Evolutionary conservation across 2,888 invertebrate genomes (phyloP).

Genomic region (Cephus spinipes): DNA sequence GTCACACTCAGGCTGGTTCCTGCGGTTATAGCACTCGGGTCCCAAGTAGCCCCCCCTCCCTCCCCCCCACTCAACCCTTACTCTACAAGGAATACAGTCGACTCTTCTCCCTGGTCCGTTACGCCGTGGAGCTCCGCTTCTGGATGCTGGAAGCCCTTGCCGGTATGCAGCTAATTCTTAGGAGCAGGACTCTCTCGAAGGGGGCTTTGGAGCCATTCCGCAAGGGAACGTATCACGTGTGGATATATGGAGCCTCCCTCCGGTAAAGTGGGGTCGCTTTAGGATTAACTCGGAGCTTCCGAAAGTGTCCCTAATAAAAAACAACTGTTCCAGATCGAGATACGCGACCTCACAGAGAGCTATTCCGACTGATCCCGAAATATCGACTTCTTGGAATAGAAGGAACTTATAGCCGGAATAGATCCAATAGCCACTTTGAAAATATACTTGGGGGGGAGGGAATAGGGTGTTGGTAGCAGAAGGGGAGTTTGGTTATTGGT

Average conservation of each 20-base stretch:
- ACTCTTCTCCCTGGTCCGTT: background rate
- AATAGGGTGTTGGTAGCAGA: no score
- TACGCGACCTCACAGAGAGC: background rate
- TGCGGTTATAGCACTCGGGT: slow-evolving; percentile 1
- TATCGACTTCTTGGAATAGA: background rate
- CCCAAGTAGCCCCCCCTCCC: background rate
- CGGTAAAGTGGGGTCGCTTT: slow-evolving; percentile 1
- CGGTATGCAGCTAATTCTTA: background rate
- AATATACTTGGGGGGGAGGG: background rate
- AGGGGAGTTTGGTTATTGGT: background rate
- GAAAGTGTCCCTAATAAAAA: background rate
- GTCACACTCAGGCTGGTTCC: slow-evolving; percentile 11
- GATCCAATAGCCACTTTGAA: background rate
- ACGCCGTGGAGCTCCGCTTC: background rate
- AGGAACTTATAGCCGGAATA: background rate
- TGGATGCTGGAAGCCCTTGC: background rate
- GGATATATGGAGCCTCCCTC: background rate
- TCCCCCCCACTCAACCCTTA: background rate
- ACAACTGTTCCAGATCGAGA: slow-evolving; percentile 2
- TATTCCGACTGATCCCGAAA: background rate
- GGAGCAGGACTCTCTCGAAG: background rate
- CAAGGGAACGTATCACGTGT: background rate
- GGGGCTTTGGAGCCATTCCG: background rate
- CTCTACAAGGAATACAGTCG: background rate
- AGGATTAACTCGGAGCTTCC: background rate